Evolutionary conservation across 2,113 vertebrate genomes (phyloP), one percentile per base, ranked within the genome.

Genomic region (Pelodiscus sinensis): DNA sequence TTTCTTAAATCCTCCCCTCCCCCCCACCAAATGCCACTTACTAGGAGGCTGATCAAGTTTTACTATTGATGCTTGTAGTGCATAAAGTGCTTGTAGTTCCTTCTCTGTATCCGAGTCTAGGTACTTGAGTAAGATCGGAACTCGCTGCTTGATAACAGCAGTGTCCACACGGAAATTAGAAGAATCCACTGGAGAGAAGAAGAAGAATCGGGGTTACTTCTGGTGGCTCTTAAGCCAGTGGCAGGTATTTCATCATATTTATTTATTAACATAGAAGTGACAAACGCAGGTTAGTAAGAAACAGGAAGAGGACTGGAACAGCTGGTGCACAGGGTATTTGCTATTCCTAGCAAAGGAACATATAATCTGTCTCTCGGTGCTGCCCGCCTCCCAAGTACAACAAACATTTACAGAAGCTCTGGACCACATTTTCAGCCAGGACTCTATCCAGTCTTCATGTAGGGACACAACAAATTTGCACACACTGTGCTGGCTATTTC

Each of bases 41-140:
- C 99, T 99, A 87, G 99, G 99, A 98, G 99, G 99, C 95, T 99
- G 99, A 97, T 99, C 99, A 94, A 99, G 98, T 97, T 99, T 98
- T 96, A 99, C 99, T 97, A 99, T 98, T 96, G 99, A 99, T 92
- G 99, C 99, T 97, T 99, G 99, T 98, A 99, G 98, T 98, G 99
- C 99, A 98, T 99, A 99, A 99, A 99, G 99, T 99, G 99, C 99
- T 99, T 99, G 99, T 97, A 99, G 98, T 98, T 99, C 99, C 98
- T 99, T 99, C 98, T 99, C 99, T 57, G 99, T 99, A 97, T 99
- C 99, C 75, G 99, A 99, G 98, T 99, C 99, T 95, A 99, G 98
- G 98, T 99, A 99, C 98, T 99, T 99, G 96, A 99, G 98, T 97
- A 99, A 98, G 96, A 99, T 99, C 78, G 99, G 99, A 97, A 99